Percentiles rank a stretch among this genome's conserved stretches.
Evolutionary conservation across 2,797 vertebrate species (phyloP).

Genomic region (Scyliorhinus canicula): DNA sequence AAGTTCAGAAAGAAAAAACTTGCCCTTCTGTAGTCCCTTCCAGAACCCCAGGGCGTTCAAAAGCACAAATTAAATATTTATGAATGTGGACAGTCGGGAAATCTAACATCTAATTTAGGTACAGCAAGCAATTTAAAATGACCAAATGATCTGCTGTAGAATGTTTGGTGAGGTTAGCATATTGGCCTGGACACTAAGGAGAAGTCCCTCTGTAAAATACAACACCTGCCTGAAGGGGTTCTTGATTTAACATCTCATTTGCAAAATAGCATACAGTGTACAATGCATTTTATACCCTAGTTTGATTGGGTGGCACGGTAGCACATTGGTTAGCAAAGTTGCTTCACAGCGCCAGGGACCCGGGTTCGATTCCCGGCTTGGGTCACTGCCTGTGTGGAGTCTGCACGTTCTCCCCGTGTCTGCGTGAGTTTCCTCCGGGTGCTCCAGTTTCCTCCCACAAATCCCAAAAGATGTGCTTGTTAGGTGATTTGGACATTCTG

Average conservation of each 20-base stretch:
- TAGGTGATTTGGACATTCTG: too few relatives aligned
- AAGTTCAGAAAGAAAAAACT: neutral
- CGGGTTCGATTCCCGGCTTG: too few relatives aligned
- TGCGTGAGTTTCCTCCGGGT: too few relatives aligned
- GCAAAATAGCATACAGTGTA: neutral
- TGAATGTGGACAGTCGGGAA: neutral
- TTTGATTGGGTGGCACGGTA: too few relatives aligned
- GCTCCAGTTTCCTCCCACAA: too few relatives aligned
- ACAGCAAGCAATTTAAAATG: neutral
- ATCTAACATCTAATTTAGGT: neutral
- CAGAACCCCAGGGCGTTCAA: neutral
- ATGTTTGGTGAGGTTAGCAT: neutral
- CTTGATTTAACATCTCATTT: neutral
- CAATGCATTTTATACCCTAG: neutral
- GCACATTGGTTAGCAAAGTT: too few relatives aligned
- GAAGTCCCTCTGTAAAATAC: neutral
- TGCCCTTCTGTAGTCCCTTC: neutral
- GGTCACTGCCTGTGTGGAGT: too few relatives aligned
- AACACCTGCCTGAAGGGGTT: neutral
- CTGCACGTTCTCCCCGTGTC: too few relatives aligned
- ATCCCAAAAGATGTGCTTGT: too few relatives aligned
- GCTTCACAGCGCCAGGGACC: too few relatives aligned
- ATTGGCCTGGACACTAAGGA: neutral
- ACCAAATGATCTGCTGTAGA: neutral
- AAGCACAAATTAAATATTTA: neutral